Evolutionary conservation across 2,113 vertebrate genomes (phyloP).

Genomic region (Dolichotis patagonum): DNA sequence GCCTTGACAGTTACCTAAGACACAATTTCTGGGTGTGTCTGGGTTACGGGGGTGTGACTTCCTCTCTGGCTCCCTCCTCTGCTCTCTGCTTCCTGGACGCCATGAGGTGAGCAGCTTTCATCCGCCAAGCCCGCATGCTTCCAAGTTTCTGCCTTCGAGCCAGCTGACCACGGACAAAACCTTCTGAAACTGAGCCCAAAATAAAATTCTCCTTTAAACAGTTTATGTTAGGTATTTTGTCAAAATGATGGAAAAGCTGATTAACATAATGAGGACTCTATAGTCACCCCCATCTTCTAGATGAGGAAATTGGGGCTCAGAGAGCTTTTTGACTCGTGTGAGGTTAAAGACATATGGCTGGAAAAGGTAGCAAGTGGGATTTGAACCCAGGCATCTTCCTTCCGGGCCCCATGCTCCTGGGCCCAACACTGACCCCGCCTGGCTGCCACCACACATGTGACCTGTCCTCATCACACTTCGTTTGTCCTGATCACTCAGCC

Average conservation of each 20-base stretch:
- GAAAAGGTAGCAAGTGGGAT: background rate
- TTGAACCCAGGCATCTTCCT: too few species aligned
- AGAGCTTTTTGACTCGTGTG: background rate
- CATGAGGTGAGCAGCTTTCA: background rate
- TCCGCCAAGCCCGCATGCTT: background rate
- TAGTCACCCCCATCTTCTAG: background rate
- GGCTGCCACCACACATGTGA: fast-evolving
- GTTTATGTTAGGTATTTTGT: background rate
- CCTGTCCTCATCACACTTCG: fast-evolving
- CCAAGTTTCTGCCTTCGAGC: background rate
- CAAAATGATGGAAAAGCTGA: background rate
- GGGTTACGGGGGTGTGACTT: background rate
- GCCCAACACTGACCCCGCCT: fast-evolving
- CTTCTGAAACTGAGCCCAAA: background rate
- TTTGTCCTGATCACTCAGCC: background rate
- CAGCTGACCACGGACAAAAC: background rate
- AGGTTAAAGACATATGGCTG: background rate
- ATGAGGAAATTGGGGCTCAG: background rate
- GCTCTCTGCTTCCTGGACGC: background rate
- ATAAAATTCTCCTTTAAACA: background rate
- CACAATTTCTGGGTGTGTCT: background rate
- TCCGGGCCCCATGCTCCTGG: background rate
- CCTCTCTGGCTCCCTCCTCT: background rate
- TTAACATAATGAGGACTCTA: background rate
- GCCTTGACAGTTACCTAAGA: background rate